Evolutionary conservation across 2,113 vertebrate species (phyloP).

Genomic region (Platichthys flesus): DNA sequence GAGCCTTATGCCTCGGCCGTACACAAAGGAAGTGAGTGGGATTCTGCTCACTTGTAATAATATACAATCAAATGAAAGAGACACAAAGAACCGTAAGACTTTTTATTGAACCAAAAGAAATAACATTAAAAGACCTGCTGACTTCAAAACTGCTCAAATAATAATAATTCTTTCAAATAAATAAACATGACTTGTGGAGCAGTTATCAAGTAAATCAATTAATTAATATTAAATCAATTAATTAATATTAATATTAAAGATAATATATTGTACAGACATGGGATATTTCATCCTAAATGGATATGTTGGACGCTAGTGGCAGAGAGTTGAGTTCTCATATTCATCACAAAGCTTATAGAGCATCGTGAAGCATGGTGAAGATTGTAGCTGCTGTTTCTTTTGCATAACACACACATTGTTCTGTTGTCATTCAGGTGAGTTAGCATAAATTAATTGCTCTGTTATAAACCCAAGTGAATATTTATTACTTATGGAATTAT

Average conservation of each 20-base stretch:
- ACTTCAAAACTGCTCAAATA: neutral
- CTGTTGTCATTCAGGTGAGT: no score
- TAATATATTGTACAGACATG: no score
- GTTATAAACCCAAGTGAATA: neutral
- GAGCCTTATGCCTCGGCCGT: conserved; percentile 4
- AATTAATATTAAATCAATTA: no score
- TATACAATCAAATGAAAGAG: neutral
- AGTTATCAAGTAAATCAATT: neutral
- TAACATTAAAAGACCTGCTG: neutral
- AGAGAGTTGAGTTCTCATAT: no score
- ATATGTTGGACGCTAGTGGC: no score
- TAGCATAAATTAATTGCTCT: no score
- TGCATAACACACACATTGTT: no score
- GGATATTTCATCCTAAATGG: no score
- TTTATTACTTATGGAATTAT: neutral
- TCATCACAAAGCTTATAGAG: no score
- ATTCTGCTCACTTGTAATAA: neutral
- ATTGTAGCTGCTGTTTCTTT: no score
- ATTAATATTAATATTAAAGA: no score
- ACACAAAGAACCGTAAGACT: neutral
- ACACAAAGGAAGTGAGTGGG: conserved; percentile 8
- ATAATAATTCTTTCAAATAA: neutral
- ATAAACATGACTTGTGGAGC: neutral
- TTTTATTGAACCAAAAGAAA: neutral
- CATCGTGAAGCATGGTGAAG: no score